Conservation (phyloP, 35 echinoderm and acorn worm genomes). For the Ophiothrix spiculata region DNA sequence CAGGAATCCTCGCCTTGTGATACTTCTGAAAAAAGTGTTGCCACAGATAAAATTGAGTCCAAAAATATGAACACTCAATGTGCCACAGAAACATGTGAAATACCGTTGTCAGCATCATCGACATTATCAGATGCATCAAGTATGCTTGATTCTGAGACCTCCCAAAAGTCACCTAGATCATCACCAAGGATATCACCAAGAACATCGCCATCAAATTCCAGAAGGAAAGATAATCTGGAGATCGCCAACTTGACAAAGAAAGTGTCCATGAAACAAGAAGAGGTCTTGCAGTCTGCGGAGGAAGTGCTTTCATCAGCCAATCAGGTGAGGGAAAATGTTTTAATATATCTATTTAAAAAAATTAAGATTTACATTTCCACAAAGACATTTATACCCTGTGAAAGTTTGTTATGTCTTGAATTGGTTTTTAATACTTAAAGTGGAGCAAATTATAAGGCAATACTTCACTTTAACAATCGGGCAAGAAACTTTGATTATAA, state of each 20-base stretch:
- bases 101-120: background rate
- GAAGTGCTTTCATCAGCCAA: slow-evolving; percentile 91
- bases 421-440: no score
- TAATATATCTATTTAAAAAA: no score
- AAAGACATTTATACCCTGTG: no score
- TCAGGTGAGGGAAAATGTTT: slow-evolving; percentile 69
- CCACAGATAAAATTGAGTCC: background rate
- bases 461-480: no score
- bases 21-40: background rate
- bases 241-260: slow-evolving; percentile 91
- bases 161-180: background rate
- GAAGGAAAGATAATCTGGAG: slow-evolving; percentile 72
- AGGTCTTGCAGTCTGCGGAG: slow-evolving; percentile 89
- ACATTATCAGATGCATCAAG: background rate
- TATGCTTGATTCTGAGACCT: background rate
- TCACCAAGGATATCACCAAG: slow-evolving; percentile 19
- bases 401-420: no score
- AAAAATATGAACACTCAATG: background rate
- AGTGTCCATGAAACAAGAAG: slow-evolving; percentile 85
- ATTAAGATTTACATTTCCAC: no score
- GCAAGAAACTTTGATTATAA: no score
- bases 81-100: background rate
- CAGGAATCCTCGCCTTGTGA: no score
- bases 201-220: slow-evolving; percentile 19
- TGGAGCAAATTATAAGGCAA: no score